Percentiles rank a stretch among this genome's conserved stretches.
Conservation (phyloP, 2,113 vertebrate genomes). For the Chaetorhynchus papuensis region DNA sequence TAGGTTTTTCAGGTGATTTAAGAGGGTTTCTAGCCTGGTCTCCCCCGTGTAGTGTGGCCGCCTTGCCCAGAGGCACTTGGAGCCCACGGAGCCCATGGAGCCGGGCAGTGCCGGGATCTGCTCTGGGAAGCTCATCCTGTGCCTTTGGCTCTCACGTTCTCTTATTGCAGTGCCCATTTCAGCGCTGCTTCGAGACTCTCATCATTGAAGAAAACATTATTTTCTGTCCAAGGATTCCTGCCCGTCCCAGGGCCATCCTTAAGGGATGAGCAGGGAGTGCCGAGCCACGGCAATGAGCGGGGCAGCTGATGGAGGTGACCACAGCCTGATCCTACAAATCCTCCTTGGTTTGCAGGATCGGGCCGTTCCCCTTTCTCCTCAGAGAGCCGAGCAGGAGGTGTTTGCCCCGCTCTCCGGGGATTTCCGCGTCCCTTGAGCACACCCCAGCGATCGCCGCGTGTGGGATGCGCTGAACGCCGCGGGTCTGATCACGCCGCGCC, state of each 20-base stretch:
- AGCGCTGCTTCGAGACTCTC: neutral
- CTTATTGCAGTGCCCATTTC: neutral
- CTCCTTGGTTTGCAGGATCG: fast-evolving
- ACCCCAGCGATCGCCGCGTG: too few species aligned
- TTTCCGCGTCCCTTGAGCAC: neutral
- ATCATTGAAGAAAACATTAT: fast-evolving
- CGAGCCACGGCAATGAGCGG: fast-evolving
- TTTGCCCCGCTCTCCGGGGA: fast-evolving
- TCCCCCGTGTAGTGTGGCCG: too few species aligned
- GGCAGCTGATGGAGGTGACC: fast-evolving
- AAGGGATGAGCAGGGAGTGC: neutral
- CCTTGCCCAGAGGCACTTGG: too few species aligned
- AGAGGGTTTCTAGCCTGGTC: neutral
- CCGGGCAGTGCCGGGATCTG: too few species aligned
- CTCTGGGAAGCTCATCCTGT: neutral
- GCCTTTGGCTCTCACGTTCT: neutral
- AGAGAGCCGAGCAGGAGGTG: neutral
- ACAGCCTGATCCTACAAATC: fast-evolving
- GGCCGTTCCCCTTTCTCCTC: neutral
- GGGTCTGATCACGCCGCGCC: fast-evolving
- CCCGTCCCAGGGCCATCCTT: neutral
- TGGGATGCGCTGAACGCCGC: neutral
- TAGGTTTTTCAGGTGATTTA: neutral
- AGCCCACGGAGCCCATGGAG: too few species aligned
- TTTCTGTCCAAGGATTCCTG: neutral